phyloP scores from a whole-genome alignment of 2,797 vertebrate genomes.

The Rousettus madagascariensis region DNA sequence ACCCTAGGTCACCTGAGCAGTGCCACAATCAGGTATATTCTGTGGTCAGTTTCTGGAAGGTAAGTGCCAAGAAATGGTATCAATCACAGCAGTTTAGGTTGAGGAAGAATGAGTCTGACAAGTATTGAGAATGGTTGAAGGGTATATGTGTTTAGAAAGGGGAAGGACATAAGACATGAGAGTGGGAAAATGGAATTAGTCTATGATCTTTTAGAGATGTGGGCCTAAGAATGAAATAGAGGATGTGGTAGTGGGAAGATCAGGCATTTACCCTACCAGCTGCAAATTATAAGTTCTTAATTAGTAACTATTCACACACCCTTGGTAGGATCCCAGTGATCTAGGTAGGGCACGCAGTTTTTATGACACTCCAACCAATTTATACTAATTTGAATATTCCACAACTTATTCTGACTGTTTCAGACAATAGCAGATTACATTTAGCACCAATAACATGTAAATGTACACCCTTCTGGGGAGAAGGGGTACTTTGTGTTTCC shows the following conservation, averaged over 20 bases:
- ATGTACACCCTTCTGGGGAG: not conserved
- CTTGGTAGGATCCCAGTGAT: not conserved
- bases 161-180: accelerated
- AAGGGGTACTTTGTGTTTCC: not conserved
- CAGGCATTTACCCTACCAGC: not conserved
- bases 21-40: not conserved
- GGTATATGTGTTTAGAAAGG: not conserved
- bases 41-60: not conserved
- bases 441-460: not conserved
- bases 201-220: not conserved
- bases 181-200: not conserved
- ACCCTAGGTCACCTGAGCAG: not conserved
- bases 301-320: accelerated
- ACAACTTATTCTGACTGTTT: not conserved
- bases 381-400: not conserved
- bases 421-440: not conserved
- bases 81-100: accelerated
- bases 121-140: not conserved
- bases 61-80: not conserved
- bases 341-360: not conserved
- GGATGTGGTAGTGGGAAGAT: too few species aligned
- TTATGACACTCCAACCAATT: not conserved
- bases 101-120: not conserved
- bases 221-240: not conserved
- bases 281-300: not conserved